Evolutionary conservation across 1,140 invertebrate species (phyloP).

Genomic region (Venturia canescens): DNA sequence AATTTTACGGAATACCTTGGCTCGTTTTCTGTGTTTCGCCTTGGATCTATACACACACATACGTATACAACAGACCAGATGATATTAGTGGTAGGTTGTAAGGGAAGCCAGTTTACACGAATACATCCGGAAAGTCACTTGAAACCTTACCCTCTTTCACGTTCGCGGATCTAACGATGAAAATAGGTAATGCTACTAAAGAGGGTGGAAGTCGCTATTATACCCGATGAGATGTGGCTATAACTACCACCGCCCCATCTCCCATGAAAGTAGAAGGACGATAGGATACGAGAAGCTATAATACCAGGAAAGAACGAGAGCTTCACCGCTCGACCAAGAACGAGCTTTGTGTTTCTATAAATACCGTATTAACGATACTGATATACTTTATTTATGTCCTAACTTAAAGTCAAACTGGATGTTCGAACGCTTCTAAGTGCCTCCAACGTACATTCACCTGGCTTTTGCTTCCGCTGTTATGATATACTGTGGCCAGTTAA

Average conservation of each 20-base stretch:
- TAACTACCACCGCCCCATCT: not conserved
- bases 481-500: not conserved
- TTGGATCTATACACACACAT: not conserved
- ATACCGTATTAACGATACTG: not conserved
- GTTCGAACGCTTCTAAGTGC: not conserved
- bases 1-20: slow-evolving; percentile 34
- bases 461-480: not conserved
- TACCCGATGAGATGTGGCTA: slow-evolving; percentile 15
- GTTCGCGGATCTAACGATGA: slow-evolving; percentile 13
- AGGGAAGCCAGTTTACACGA: not conserved
- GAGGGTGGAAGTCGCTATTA: slow-evolving; percentile 27
- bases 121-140: not conserved
- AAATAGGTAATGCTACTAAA: slow-evolving; percentile 30
- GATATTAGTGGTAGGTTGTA: slow-evolving; percentile 26
- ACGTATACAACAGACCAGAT: not conserved
- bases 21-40: not conserved
- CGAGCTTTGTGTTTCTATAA: slow-evolving; percentile 10
- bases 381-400: not conserved
- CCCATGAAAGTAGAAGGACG: not conserved
- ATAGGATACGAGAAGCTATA: slow-evolving; percentile 1
- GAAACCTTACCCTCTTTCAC: slow-evolving; percentile 6
- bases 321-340: not conserved
- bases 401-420: not conserved
- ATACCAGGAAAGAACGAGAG: not conserved
- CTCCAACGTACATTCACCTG: not conserved